Evolutionary conservation across 2,888 invertebrate species (phyloP).

Genomic region (Acheta domesticus): DNA sequence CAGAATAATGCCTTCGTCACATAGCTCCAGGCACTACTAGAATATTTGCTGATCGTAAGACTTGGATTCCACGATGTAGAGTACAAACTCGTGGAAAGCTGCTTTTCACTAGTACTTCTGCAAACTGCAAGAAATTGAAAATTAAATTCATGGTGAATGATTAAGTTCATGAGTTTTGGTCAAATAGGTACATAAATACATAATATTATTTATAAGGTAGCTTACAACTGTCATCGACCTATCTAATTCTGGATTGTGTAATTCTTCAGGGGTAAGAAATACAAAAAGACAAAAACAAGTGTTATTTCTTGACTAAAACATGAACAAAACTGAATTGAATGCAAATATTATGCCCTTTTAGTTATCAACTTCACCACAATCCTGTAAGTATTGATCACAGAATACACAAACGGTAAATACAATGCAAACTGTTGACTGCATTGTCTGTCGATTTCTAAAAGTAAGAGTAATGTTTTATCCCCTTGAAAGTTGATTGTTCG

Average conservation of each 20-base stretch:
- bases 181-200: background rate
- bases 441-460: too few relatives aligned
- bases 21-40: conserved; percentile 49
- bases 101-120: conserved; percentile 76
- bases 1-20: conserved; percentile 25
- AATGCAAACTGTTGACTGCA: too few relatives aligned
- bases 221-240: background rate
- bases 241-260: background rate
- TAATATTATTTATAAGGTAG: background rate
- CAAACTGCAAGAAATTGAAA: conserved; percentile 63
- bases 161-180: background rate
- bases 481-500: too few relatives aligned
- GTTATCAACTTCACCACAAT: too few relatives aligned
- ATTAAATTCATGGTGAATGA: background rate
- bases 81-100: conserved; percentile 76
- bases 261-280: background rate
- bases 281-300: background rate
- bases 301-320: background rate
- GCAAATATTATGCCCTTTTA: too few relatives aligned
- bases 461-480: too few relatives aligned
- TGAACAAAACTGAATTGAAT: too few relatives aligned
- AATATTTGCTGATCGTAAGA: conserved; percentile 55
- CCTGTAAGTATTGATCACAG: too few relatives aligned
- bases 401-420: too few relatives aligned
- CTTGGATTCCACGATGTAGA: conserved; percentile 81